Conservation (phyloP, 2,797 vertebrate species). For the Pseudotriccus pelzelni region DNA sequence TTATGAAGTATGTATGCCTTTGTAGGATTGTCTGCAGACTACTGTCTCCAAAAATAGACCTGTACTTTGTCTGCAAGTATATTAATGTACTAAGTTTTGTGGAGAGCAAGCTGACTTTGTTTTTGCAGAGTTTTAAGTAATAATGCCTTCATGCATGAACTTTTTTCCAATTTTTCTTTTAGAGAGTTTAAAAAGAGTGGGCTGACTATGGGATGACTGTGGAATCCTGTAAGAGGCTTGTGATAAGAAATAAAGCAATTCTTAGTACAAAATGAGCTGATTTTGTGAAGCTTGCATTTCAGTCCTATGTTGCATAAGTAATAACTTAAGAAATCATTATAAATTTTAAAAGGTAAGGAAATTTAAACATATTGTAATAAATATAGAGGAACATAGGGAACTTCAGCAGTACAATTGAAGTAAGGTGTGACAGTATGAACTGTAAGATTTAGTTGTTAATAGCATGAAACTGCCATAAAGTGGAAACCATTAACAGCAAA, state of each 20-base stretch:
- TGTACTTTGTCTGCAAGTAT: not conserved
- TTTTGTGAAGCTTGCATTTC: constrained; percentile 25
- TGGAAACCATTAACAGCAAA: not conserved
- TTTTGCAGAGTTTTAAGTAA: not conserved
- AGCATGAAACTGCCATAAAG: not conserved
- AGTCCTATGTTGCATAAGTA: not conserved
- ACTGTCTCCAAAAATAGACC: not conserved
- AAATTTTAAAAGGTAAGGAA: not conserved
- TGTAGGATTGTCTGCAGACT: not conserved
- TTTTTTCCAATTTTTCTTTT: not conserved
- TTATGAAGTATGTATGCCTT: not conserved
- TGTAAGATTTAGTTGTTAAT: not conserved
- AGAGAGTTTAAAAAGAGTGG: not conserved
- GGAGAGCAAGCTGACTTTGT: not conserved
- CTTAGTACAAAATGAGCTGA: not conserved
- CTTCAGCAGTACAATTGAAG: not conserved
- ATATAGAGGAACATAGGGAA: not conserved
- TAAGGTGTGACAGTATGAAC: not conserved
- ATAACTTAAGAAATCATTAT: not conserved
- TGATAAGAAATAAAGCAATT: constrained; percentile 22
- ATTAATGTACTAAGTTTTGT: not conserved
- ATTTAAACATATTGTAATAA: not conserved
- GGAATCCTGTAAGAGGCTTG: not conserved
- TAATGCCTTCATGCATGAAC: not conserved
- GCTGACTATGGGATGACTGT: not conserved